Evolutionary conservation across 1,140 invertebrate species (phyloP).

Genomic region (Drosophila albomicans): DNA sequence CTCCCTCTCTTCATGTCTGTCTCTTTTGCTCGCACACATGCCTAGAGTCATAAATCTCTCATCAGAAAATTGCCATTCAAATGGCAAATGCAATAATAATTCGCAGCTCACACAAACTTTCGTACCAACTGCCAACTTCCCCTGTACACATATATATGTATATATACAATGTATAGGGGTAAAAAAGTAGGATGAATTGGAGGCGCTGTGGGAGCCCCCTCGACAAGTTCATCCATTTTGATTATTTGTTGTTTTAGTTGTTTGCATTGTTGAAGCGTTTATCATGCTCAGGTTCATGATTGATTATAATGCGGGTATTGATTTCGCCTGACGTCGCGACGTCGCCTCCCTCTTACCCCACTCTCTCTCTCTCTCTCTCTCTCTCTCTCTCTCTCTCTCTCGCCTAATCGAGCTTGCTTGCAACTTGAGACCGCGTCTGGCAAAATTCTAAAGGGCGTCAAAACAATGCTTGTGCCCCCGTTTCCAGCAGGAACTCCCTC

Average conservation of each 20-base stretch:
- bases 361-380: too few species aligned
- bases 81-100: slow-evolving; percentile 71
- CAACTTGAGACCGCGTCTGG: slow-evolving; percentile 32
- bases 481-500: slow-evolving; percentile 4
- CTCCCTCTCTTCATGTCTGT: neutral
- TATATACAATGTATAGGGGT: neutral
- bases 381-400: neutral
- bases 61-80: slow-evolving; percentile 46
- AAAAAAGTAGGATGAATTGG: too few species aligned
- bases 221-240: slow-evolving; percentile 40
- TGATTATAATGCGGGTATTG: slow-evolving; percentile 50
- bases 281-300: slow-evolving; percentile 54
- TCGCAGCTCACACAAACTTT: slow-evolving; percentile 62
- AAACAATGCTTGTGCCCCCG: slow-evolving; percentile 37
- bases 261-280: slow-evolving; percentile 46
- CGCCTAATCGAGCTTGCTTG: slow-evolving; percentile 26
- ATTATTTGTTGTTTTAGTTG: slow-evolving; percentile 44
- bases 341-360: neutral
- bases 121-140: slow-evolving; percentile 52
- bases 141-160: too few species aligned
- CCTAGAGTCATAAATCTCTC: slow-evolving; percentile 38
- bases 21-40: neutral
- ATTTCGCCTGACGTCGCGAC: slow-evolving; percentile 24
- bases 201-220: neutral
- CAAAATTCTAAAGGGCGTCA: slow-evolving; percentile 34